Evolutionary conservation across 1,140 invertebrate species (phyloP), one percentile per base, ranked within the genome.

Genomic region (Mesaphorura yosii): DNA sequence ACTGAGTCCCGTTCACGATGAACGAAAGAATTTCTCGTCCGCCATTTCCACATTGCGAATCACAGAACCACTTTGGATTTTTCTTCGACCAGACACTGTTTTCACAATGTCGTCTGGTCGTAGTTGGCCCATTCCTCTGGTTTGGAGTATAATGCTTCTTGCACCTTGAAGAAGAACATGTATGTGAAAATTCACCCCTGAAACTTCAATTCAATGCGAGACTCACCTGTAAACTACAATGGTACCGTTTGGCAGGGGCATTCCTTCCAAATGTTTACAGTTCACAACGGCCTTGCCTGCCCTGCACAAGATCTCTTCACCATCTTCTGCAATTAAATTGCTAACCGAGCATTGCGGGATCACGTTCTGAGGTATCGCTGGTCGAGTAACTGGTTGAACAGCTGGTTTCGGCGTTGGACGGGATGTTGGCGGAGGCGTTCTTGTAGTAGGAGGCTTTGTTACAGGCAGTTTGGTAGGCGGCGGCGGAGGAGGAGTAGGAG

Each of bases 1-100:
- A n/a, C n/a, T n/a, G n/a, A n/a, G 7, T 14, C 37, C 53, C 53
- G 23, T 48, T 48, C 2, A 55, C 53, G 25, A 55, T 44, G 28
- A 49, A 42, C 25, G 29, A 28, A 1, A 40, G 26, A 22, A 23
- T 26, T 1, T 56, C 23, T 4, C 26, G n/a, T 2, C 54, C 48
- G 29, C 41, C 41, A 1, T 45, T 23, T 5, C 54, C 54, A 27
- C 54, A 56, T 10, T 56, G 40, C 20, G 44, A 42, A 19, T 15
- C 29, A 28, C 54, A 56, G 29, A 20, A 7, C 14, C 41, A 56
- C 34, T 50, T 39, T 38, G 19, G 4, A 3, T 47, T 39, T 1
- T 15, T 5, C 22, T 40, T 27, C 26, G 28, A 20, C 54, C 54
- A 56, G 4, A n/a, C 19, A 6, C 53, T 48, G 15, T 38, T 20